Evolutionary conservation across 1,140 invertebrate species (phyloP), one percentile per base, ranked within the genome.

Genomic region (Caenorhabditis remanei): DNA sequence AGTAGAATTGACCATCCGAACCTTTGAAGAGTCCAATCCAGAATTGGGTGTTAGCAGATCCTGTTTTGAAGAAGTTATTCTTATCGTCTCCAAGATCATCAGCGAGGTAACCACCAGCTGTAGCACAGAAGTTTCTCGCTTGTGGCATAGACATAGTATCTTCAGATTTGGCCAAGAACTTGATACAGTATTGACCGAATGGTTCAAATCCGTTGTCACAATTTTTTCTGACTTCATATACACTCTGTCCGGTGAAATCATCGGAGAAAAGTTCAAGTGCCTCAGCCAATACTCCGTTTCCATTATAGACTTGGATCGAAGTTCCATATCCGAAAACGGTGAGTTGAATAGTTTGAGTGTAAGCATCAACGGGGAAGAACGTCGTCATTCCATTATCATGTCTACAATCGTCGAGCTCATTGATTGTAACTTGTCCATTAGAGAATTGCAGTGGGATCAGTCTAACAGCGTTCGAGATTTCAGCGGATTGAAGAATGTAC

Each of bases 361-460:
- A 89, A 5, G 89, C 83, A 50, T 89, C 89, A 11, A 89, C 85
- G 2, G 89, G 89, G 85, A 89, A 84, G 85, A 87, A 89, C 3
- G 87, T 65, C 50, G 43, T n/a, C 43, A 58, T 43, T 53, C 53
- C 50, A 48, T n/a, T n/a, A 21, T 53, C 85, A 32, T 56, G 16
- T 21, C 63, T 53, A 79, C 85, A 85, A 24, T 85, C 85, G 11
- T 75, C 61, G 16, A 32, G 4, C 16, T 40, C n/a, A 6, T 75
- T 55, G 2, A 43, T 24, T 9, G 83, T 89, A 11, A 89, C 89
- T 32, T 88, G 32, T 32, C 85, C 85, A 24, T 53, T 71, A 9
- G 84, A 84, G 89, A 85, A 89, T 50, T 87, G 86, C 21, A 75
- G 48, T 19, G 89, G 89, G 40, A 89, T 89, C 14, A 87, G 63